Evolutionary conservation across 2,888 invertebrate species (phyloP).

Genomic region (Isoperla grammatica): DNA sequence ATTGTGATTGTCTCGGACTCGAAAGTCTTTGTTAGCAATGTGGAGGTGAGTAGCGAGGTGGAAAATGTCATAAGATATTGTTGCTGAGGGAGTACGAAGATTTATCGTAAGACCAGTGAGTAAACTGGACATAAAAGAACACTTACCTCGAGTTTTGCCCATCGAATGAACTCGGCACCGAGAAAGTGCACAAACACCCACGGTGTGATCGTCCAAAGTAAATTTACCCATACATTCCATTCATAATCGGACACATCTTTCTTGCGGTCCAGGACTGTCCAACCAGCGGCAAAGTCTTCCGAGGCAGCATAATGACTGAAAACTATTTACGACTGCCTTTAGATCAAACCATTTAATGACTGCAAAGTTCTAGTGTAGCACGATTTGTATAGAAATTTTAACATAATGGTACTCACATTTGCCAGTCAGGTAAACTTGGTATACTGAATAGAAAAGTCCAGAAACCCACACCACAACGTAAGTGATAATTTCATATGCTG

Average conservation of each 20-base stretch:
- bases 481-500: constrained; percentile 42
- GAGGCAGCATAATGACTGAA: constrained; percentile 43
- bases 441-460: constrained; percentile 53
- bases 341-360: too few relatives aligned
- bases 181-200: constrained; percentile 53
- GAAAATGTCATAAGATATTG: too few relatives aligned
- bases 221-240: constrained; percentile 60
- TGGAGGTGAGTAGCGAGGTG: too few relatives aligned
- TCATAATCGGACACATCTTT: constrained; percentile 66
- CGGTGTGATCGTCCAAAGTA: constrained; percentile 48
- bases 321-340: constrained; percentile 36
- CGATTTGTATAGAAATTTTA: constrained; percentile 1
- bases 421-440: constrained; percentile 49
- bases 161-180: constrained; percentile 49
- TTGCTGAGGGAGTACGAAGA: too few relatives aligned
- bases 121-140: too few relatives aligned
- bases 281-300: constrained; percentile 53
- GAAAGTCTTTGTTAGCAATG: too few relatives aligned
- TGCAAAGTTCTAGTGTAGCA: too few relatives aligned
- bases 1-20: too few relatives aligned
- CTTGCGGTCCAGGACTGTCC: constrained; percentile 50
- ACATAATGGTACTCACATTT: constrained; percentile 48
- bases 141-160: constrained; percentile 36
- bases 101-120: too few relatives aligned
- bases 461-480: constrained; percentile 52